phyloP scores from a whole-genome alignment of 2,797 vertebrate species.

The Schizopygopsis pylzovi region DNA sequence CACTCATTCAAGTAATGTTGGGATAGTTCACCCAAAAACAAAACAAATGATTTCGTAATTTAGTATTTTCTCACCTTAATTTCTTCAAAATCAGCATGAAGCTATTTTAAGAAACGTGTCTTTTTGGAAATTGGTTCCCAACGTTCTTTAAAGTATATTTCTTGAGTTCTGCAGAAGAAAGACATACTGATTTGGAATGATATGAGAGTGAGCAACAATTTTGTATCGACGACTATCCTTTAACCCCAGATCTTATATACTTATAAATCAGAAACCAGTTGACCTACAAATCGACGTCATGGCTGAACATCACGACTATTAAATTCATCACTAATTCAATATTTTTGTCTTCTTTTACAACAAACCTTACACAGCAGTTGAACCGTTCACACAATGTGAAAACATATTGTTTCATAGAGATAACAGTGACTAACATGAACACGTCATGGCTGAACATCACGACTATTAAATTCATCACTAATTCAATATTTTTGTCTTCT shows the following conservation, averaged over 20 bases:
- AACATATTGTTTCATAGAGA: neutral
- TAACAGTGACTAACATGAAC: neutral
- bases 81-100: neutral
- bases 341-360: neutral
- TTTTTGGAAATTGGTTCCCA: neutral
- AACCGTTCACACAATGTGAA: neutral
- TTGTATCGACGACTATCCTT: neutral
- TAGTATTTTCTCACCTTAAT: neutral
- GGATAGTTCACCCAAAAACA: neutral
- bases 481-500: neutral
- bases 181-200: neutral
- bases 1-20: neutral
- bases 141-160: neutral
- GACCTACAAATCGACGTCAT: neutral
- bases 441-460: neutral
- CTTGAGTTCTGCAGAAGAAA: neutral
- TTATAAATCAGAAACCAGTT: neutral
- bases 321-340: neutral
- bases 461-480: neutral
- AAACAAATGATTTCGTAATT: neutral
- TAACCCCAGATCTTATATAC: conserved; percentile 3
- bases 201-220: neutral
- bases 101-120: neutral
- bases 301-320: neutral
- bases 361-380: neutral